Evolutionary conservation across 1,140 invertebrate species (phyloP), one percentile per base, ranked within the genome.

Genomic region (Brachionus sp.): DNA sequence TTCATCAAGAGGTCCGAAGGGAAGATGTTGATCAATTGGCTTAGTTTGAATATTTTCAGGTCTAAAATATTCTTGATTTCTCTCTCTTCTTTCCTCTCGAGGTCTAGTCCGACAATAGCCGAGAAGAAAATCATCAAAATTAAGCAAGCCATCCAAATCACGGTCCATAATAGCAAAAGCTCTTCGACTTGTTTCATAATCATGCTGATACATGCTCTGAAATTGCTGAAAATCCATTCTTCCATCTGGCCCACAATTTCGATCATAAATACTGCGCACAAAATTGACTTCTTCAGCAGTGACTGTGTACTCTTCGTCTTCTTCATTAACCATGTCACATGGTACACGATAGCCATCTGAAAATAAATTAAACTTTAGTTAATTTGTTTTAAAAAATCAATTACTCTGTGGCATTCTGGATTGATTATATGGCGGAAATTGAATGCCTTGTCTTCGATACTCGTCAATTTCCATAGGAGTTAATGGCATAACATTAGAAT

Each of bases 151-250:
- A 66, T 80, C 77, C 12, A 35, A 13, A 25, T 80, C 39, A 42
- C 19, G 5, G 25, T 80, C 77, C 33, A 57, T 62, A 42, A 44
- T 42, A 1, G 23, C 7, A 44, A 80, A 80, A 3, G 77, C 77
- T 62, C 39, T 23, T 29, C 57, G 19, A 62, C 46, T 35, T 10
- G 46, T 66, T 44, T 33, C 50, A 23, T 13, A 46, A 46, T 75
- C 70, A 29, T 75, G 39, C 9, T 46, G n/a, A 25, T 75, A 75
- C 37, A 75, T 25, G 37, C 29, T 35, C 23, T 33, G 44, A 75
- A 75, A 75, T 75, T 75, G 39, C 10, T 75, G 39, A 75, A 75
- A 75, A 19, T 46, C 42, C 70, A 75, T 75, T 75, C 42, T 75
- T 75, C 39, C 44, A 75, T 75, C 70, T 42, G 39, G 70, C 5